Base-by-base conservation (phyloP, 2,888 invertebrate genomes). In the Cryptophagus acutangulus region DNA sequence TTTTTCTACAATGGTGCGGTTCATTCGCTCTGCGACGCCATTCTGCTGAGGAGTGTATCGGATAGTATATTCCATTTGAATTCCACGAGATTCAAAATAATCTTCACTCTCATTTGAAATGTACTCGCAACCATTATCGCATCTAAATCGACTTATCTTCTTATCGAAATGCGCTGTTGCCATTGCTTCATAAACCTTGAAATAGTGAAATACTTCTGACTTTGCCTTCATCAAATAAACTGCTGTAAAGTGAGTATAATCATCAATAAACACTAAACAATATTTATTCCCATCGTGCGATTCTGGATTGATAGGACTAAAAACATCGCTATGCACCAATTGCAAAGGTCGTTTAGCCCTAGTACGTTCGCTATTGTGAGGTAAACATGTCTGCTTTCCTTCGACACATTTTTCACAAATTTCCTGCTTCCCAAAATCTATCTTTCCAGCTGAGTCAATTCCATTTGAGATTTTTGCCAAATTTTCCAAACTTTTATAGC, bases 381-480 rank as follows among this genome's bases (percentile, higher is more conserved):
- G n/a, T n/a, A n/a, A n/a, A n/a, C n/a, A n/a, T n/a, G n/a, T n/a
- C 62, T 62, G 33, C 18, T 44, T 41, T 10, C 61, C 61, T 42
- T 57, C 46, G 40, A 63, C 55, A 51, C 62, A 65, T 12, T 59
- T 48, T 36, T 61, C 62, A 51, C 63, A 66, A 39, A 61, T 42
- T 20, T 57, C 9, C 1, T 1, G 6, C n/a, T 12, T 10, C 3
- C 1, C 2, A 2, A 24, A 15, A 13, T 36, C 40, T 16, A 36
- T 6, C 3, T 37, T 34, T 20, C 2, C 1, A n/a, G n/a, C n/a
- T n/a, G n/a, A n/a, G 3, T 24, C 16, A 6, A 40, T 36, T n/a
- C 39, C 48, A 12, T 43, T 2, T 5, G 35, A 33, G 18, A 29
- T 36, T 9, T 42, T 36, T 17, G 40, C 4, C 9, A 51, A 24